Evolutionary conservation across 2,113 vertebrate species (phyloP), one percentile per base, ranked within the genome.

Genomic region (Verasper variegatus): DNA sequence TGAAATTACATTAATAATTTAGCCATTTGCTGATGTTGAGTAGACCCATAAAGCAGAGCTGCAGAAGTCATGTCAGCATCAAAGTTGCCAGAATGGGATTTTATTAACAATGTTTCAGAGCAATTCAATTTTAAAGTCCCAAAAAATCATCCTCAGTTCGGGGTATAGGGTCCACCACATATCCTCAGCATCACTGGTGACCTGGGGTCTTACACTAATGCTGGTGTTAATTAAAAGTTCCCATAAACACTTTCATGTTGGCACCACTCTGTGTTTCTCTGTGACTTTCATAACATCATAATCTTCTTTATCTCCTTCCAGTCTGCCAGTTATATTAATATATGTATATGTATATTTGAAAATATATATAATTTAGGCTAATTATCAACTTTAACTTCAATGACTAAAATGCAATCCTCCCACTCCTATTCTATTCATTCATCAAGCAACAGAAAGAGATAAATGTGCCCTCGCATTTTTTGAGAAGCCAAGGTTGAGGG

Each of bases 11-110:
- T 17, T 23, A 12, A 24, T 56, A 23, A 23, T 56, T 21, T 56
- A 54, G 51, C 51, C 51, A 52, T 49, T 40, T 10, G 45, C 45
- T 13, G 45, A 17, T 47, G 15, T 17, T 47, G 49, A 52, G 13
- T 7, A n/a, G 49, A 52, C 20, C 18, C 6, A 54, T 54, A 21
- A 54, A 54, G 51, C 6, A n/a, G 51, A 54, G 51, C 18, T 58
- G 6, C 24, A 27, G 18, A 58, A 27, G 24, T 9, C 56, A 58
- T 26, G 35, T 62, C 40, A 58, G 37, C 20, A 64, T 51, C 15
- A 68, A 68, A 67, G 11, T 68, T 20, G 14, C 56, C 23, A 66
- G 14, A 72, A 59, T 71, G 51, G 51, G 21, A 81, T 66, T 5
- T 31, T 45, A 58, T 62, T 15, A 6, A 56, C 0, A 40, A 40